These are phyloP conservation scores for Cantharis lateralis DNA, from an alignment of 2,888 invertebrate species.

Conservation along the genomic window DNA sequence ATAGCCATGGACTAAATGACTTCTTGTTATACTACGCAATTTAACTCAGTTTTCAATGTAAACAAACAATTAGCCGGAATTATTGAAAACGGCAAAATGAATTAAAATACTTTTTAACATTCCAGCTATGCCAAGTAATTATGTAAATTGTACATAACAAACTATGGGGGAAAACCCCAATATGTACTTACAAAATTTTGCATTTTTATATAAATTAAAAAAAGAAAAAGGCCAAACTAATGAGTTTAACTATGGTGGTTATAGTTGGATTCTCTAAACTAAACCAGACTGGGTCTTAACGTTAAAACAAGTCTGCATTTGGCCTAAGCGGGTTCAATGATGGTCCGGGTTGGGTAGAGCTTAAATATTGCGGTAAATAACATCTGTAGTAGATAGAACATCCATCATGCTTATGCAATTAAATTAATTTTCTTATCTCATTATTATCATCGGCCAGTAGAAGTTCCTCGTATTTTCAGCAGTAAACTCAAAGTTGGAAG, in stretches of 20 bases:
- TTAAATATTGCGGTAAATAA: background rate
- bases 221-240: background rate
- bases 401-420: background rate
- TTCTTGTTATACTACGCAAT: background rate
- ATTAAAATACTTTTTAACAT: background rate
- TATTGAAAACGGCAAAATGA: background rate
- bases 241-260: background rate
- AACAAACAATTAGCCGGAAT: background rate
- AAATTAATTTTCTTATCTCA: background rate
- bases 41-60: background rate
- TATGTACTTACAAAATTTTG: background rate
- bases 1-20: conserved; percentile 6
- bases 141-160: background rate
- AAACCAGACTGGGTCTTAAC: background rate
- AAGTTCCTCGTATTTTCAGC: background rate
- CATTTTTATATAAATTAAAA: background rate
- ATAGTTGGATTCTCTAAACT: background rate
- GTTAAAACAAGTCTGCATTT: background rate
- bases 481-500: background rate
- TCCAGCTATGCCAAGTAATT: background rate
- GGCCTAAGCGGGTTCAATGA: background rate
- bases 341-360: background rate
- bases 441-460: background rate
- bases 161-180: background rate
- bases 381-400: background rate